Evolutionary conservation across 2,888 invertebrate species (phyloP), one percentile per base, ranked within the genome.

Genomic region (Dexiosoma caninum): DNA sequence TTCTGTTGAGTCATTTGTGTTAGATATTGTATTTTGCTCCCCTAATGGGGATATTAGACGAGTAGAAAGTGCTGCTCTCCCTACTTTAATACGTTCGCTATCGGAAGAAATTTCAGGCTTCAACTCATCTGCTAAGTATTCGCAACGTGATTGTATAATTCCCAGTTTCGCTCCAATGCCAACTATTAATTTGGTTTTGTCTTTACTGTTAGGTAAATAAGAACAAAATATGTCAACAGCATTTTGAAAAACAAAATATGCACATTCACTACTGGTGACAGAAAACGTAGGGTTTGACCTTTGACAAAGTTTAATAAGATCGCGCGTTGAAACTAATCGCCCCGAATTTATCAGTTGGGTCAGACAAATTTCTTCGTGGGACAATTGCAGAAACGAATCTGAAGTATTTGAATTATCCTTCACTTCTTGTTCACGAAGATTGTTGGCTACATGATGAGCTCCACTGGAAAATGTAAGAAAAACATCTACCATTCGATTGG

Each of bases 141-240:
- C 95, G 0, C 96, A 95, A 89, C 95, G 95, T 0, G 94, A 94
- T 86, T 93, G 94, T 1, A 95, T 93, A 32, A 98, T 94, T 37
- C 97, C 97, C 55, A 98, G 91, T 85, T 94, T 94, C 0, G 94
- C 93, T 9, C 95, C 96, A 62, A 98, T 94, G 83, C 93, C 93
- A 83, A 93, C 93, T 0, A 96, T 94, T 23, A 96, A 88, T 85
- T 92, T 91, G 64, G 95, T 87, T 87, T 95, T 93, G 62, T 93
- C 91, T 72, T 91, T 93, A 83, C 92, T 90, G n/a, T 92, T 92
- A 0, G 94, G 90, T 30, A 95, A 92, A 23, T 95, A 95, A 66
- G 95, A 95, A 80, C 96, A 96, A 89, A 98, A 98, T 79, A 98
- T 94, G 87, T 98, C 98, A 21, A 97, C 92, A 0, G 97, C 96